Base-by-base conservation (phyloP, 2,797 vertebrate species). In the Capromys pilorides region DNA sequence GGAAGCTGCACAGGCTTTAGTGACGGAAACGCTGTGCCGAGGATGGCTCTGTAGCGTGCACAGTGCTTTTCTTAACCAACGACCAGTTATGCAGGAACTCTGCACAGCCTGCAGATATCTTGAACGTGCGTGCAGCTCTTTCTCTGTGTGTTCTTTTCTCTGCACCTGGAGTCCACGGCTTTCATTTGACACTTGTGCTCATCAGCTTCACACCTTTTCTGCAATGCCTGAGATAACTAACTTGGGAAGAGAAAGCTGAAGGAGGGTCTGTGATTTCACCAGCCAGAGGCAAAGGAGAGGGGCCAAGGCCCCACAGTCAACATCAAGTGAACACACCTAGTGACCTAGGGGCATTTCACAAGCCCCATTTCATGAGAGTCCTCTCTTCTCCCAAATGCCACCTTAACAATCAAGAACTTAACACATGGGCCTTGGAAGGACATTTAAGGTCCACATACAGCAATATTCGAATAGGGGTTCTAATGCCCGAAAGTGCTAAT, bases 1-100 rank as follows among this genome's bases (percentile, higher is more conserved):
- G 33, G 21, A 84, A 94, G 22, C 86, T 90, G 73, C n/a, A 69
- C 28, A 93, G 77, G 91, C 45, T 86, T 94, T 49, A 91, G 49
- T 83, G 86, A 6, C 21, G 36, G 61, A 54, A 90, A 93, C 21
- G 26, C 21, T 91, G 39, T 79, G 8, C 26, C 67, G 7, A 45
- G n/a, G 36, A 57, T 12, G 88, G 54, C 9, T 57, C 92, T 49
- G 57, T 22, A 88, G 71, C 13, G 79, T 64, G 86, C 19, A 21
- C 86, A 41, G 90, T 12, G 69, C 19, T 81, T 81, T 89, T 85
- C n/a, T 84, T 92, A 78, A 92, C 12, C n/a, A 83, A 28, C 28
- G 18, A 90, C 2, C 4, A 82, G 54, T 45, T 71, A 59, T 31
- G 39, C 3, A 82, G 22, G 45, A 59, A 16, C 69, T 88, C 92